Base-by-base conservation (phyloP, 2,113 vertebrate genomes). In the Cromileptes altivelis region DNA sequence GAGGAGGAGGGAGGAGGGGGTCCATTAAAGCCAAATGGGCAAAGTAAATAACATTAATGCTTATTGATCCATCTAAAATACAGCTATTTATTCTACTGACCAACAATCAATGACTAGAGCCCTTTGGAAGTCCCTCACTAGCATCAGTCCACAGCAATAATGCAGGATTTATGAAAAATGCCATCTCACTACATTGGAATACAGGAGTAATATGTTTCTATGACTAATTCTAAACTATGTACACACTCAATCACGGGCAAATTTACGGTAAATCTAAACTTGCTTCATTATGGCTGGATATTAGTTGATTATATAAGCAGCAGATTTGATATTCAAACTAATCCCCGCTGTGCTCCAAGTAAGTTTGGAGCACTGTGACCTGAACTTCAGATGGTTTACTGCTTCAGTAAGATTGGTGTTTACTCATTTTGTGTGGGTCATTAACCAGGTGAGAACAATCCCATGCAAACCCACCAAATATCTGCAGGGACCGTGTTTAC, bases 61-160 rank as follows among this genome's bases (percentile, higher is more conserved):
- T 47, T 76, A 81, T 85, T 80, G 85, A 83, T 78, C 63, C 57
- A 62, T 77, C 78, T 81, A 78, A 83, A 88, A 88, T 71, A 72
- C 72, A 58, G 61, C 57, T 57, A 84, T 88, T 90, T 84, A 85
- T 88, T 80, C 62, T 80, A 47, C 57, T 80, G 80, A 73, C 58
- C 72, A 61, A 58, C 69, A 65, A 84, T 88, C 80, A 84, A 81
- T 86, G 53, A 25, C 73, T 14, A 23, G 30, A 53, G 25, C 67
- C 71, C 58, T 79, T 52, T 49, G 68, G 75, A 80, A 68, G 14
- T 18, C 42, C 65, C 65, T 47, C 14, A 56, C 60, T 47, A 57
- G 50, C 70, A 68, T 49, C 14, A 2, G 57, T 60, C 27, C 14
- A 17, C 13, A 57, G 4, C n/a, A 57, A 25, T 30, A 30, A 60